These are phyloP conservation scores for Sipha flava DNA, from an alignment of 1,140 invertebrate species.

Conservation along the genomic window DNA sequence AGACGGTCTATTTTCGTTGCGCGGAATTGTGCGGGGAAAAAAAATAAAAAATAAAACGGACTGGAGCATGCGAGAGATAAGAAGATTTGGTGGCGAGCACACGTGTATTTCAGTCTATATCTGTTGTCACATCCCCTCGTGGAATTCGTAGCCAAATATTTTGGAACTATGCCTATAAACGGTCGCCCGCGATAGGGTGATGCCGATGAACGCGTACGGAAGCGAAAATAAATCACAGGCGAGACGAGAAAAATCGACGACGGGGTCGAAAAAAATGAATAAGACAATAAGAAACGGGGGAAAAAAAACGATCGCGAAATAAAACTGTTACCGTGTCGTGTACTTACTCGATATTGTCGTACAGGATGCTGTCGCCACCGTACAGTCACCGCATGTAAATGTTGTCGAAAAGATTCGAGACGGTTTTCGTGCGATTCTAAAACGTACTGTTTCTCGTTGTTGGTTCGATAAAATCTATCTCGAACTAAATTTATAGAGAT, in stretches of 20 bases:
- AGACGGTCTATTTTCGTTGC: background rate
- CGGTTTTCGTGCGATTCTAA: background rate
- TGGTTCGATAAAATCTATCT: too few relatives aligned
- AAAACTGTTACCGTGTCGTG: background rate
- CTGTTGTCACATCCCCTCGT: background rate
- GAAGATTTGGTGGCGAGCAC: too few relatives aligned
- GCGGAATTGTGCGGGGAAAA: background rate
- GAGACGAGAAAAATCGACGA: too few relatives aligned
- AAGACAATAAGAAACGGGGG: too few relatives aligned
- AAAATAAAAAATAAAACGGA: background rate
- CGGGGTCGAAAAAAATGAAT: too few relatives aligned
- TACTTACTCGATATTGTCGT: background rate
- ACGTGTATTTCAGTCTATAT: constrained; percentile 11
- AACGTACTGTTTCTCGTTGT: too few relatives aligned
- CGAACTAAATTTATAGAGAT: too few relatives aligned
- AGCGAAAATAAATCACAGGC: too few relatives aligned
- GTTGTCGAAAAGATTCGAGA: background rate
- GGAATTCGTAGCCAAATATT: constrained; percentile 10
- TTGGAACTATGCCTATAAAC: constrained; percentile 19
- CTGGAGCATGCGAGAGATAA: background rate
- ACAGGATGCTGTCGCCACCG: background rate
- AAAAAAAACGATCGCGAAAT: background rate
- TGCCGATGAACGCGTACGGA: too few relatives aligned
- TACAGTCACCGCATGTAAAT: background rate
- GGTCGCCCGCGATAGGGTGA: background rate